Evolutionary conservation across 2,113 vertebrate genomes (phyloP), one percentile per base, ranked within the genome.

Genomic region (Burhinus bistriatus): DNA sequence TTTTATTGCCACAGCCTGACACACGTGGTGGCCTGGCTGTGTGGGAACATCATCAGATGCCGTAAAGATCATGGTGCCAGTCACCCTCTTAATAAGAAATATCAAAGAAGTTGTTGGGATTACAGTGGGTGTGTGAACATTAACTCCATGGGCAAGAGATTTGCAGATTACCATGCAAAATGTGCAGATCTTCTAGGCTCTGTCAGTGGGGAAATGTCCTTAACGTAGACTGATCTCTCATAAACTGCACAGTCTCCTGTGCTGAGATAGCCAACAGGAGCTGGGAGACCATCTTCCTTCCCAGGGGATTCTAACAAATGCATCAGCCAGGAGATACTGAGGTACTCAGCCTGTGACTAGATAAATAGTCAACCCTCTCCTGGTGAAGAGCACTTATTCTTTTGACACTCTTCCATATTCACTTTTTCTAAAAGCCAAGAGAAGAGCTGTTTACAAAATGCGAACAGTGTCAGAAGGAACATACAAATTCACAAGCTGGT

Each of bases 1-100:
- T 27, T 73, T 59, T 54, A 15, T 44, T 58, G 64, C 71, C 23
- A 1, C 89, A 64, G 59, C 30, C 65, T 47, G 65, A 18, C 1
- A 5, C 17, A 7, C 1, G 0, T 2, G 15, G 20, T 45, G 64
- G 30, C 52, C 57, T 81, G 78, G 19, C n/a, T 49, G 34, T 22
- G 30, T 2, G 3, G 80, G 34, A 9, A 13, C 77, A 45, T 30
- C 73, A 7, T 51, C 58, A 32, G 59, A 10, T 44, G 54, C 82
- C 58, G 79, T 34, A 36, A 14, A 77, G 40, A 20, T 55, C 11
- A 1, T 2, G 49, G 36, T 45, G 72, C 85, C 26, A 38, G 13
- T 12, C 44, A 25, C 27, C 9, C 19, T 12, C 66, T 73, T 51
- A 6, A 5, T 4, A 21, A 91, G 62, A 38, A 40, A 5, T 29